Evolutionary conservation across 2,113 vertebrate genomes (phyloP).

Genomic region (Amphiprion ocellaris): DNA sequence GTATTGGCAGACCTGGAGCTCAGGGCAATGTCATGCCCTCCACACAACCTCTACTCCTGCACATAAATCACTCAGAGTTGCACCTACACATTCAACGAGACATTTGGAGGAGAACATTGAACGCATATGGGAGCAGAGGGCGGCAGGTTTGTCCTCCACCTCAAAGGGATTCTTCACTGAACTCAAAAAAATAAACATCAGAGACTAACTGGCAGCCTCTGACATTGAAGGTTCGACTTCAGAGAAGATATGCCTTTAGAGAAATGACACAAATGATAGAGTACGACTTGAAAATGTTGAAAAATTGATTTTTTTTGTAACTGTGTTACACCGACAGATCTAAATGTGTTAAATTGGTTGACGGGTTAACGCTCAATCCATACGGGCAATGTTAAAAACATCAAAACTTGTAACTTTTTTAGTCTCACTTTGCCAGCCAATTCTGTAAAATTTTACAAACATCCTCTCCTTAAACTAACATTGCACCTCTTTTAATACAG

Average conservation of each 20-base stretch:
- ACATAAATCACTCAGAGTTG: constrained; percentile 61
- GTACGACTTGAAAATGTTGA: too few relatives aligned
- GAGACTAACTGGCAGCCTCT: constrained; percentile 15
- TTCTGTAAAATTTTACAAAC: too few relatives aligned
- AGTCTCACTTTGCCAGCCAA: too few relatives aligned
- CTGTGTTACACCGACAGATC: too few relatives aligned
- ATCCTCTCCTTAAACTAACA: too few relatives aligned
- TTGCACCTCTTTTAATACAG: too few relatives aligned
- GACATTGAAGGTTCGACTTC: constrained; percentile 10
- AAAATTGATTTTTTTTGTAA: too few relatives aligned
- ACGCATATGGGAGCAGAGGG: constrained; percentile 39
- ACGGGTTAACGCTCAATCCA: not conserved
- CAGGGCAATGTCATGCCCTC: constrained; percentile 54
- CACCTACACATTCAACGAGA: constrained; percentile 39
- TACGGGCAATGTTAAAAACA: too few relatives aligned
- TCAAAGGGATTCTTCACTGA: constrained; percentile 25
- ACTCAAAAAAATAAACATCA: constrained; percentile 28
- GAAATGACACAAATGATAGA: not conserved
- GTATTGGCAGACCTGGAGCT: constrained; percentile 55
- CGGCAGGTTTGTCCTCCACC: constrained; percentile 25
- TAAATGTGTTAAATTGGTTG: not conserved
- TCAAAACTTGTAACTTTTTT: too few relatives aligned
- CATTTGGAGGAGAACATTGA: constrained; percentile 38
- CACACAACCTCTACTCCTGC: constrained; percentile 35
- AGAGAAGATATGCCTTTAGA: not conserved